These are phyloP conservation scores for Propithecus deckenii DNA, from an alignment of 2,797 vertebrate genomes.

Conservation along the genomic window DNA sequence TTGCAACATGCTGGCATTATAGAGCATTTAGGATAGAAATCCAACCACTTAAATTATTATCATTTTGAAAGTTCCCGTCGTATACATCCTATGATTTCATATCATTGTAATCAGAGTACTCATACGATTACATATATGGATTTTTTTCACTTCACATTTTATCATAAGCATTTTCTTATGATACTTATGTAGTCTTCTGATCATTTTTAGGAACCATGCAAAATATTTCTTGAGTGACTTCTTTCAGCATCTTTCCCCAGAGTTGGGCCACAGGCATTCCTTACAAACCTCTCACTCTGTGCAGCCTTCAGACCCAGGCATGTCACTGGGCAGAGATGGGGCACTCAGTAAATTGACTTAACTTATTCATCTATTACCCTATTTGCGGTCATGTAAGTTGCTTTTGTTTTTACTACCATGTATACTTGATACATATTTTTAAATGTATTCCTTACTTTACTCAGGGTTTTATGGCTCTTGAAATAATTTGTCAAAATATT, in stretches of 20 bases:
- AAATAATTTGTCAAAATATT: slow-evolving; percentile 29
- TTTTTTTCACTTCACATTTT: not conserved
- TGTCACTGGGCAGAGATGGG: not conserved
- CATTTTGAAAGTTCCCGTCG: not conserved
- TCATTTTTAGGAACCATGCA: not conserved
- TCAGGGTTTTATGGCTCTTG: not conserved
- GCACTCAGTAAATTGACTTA: not conserved
- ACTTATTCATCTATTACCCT: not conserved
- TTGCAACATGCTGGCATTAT: not conserved
- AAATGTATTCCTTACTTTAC: not conserved
- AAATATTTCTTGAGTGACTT: not conserved
- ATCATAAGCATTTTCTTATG: not conserved
- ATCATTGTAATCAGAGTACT: not conserved
- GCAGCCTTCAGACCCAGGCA: not conserved
- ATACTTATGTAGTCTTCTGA: not conserved
- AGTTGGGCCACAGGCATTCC: not conserved
- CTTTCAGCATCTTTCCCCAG: not conserved
- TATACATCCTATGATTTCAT: not conserved
- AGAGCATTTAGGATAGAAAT: not conserved
- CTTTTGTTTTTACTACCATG: not conserved
- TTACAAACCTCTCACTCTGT: not conserved
- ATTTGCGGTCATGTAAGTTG: not conserved
- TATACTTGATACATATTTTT: not conserved
- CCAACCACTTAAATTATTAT: not conserved
- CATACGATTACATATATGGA: too few relatives aligned